Conservation (phyloP, 2,113 vertebrate genomes). For the Rhinogobius similis region DNA sequence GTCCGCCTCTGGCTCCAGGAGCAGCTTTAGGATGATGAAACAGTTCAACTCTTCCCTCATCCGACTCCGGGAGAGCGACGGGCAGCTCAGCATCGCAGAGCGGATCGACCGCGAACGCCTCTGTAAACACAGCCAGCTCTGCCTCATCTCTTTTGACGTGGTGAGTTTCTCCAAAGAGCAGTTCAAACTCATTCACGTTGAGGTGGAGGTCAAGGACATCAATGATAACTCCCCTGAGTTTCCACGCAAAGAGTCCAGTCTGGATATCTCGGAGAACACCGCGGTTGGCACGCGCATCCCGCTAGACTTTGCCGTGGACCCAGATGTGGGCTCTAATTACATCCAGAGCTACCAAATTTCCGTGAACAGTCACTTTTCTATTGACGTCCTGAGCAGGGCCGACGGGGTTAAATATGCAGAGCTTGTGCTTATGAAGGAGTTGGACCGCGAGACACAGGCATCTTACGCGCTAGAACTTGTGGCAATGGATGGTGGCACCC, state of each 20-base stretch:
- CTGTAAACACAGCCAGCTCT: slow-evolving; percentile 85
- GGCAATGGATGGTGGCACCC: slow-evolving; percentile 91
- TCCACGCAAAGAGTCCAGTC: slow-evolving; percentile 81
- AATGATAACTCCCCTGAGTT: slow-evolving; percentile 95
- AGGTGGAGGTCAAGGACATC: slow-evolving; percentile 96
- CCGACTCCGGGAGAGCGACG: slow-evolving; percentile 89
- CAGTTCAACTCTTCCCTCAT: slow-evolving; percentile 94
- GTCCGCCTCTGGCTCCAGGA: slow-evolving; percentile 80
- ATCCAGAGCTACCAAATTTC: slow-evolving; percentile 94
- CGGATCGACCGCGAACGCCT: slow-evolving; percentile 90
- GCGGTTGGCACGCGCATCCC: slow-evolving; percentile 90
- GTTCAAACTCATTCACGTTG: slow-evolving; percentile 92
- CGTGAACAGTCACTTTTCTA: slow-evolving; percentile 90
- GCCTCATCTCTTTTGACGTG: slow-evolving; percentile 92
- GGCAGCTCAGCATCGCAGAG: slow-evolving; percentile 90
- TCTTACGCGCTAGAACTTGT: slow-evolving; percentile 88
- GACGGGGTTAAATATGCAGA: slow-evolving; percentile 94
- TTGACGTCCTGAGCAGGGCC: slow-evolving; percentile 90
- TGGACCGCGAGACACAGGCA: slow-evolving; percentile 91
- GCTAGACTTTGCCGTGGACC: slow-evolving; percentile 88
- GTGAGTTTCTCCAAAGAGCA: slow-evolving; percentile 92
- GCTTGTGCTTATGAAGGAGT: slow-evolving; percentile 90
- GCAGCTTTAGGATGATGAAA: slow-evolving; percentile 93
- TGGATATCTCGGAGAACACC: slow-evolving; percentile 94
- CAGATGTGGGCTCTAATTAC: slow-evolving; percentile 89